Conservation (phyloP, 1,140 invertebrate genomes). For the Thaumetopoea pityocampa region DNA sequence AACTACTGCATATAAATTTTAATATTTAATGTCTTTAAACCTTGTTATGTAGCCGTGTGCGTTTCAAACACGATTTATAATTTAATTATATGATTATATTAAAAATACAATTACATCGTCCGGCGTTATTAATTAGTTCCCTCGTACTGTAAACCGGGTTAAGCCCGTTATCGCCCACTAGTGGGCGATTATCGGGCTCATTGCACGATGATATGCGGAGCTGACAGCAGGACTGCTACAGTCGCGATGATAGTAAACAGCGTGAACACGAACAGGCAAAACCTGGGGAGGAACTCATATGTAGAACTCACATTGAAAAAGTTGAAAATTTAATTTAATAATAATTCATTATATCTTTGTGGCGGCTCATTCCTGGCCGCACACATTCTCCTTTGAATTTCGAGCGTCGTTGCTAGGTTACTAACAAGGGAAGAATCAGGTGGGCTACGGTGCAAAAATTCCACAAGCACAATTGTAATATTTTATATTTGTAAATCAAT, state of each 20-base stretch:
- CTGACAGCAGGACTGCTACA: constrained; percentile 93
- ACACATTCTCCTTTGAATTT: no score
- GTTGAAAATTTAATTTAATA: no score
- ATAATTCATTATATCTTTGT: no score
- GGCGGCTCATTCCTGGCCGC: no score
- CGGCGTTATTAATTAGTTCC: constrained; percentile 59
- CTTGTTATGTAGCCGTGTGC: constrained; percentile 60
- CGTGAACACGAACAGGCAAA: constrained; percentile 98
- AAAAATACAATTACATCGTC: constrained; percentile 44
- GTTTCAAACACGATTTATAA: constrained; percentile 58
- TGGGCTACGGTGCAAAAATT: no score
- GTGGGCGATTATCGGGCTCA: constrained; percentile 77
- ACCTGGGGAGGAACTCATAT: constrained; percentile 81
- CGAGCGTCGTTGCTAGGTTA: no score
- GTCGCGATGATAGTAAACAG: constrained; percentile 97
- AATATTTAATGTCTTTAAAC: constrained; percentile 65
- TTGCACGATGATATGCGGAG: constrained; percentile 96
- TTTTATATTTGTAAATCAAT: no score
- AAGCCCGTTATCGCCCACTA: constrained; percentile 1
- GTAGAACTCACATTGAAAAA: no score
- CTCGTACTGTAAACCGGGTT: constrained; percentile 37
- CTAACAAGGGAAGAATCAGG: no score
- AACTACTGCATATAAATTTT: constrained; percentile 41
- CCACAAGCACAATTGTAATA: no score
- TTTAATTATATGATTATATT: constrained; percentile 42